Evolutionary conservation across 2,113 vertebrate species (phyloP), one percentile per base, ranked within the genome.

Genomic region (Seriola dumerili): DNA sequence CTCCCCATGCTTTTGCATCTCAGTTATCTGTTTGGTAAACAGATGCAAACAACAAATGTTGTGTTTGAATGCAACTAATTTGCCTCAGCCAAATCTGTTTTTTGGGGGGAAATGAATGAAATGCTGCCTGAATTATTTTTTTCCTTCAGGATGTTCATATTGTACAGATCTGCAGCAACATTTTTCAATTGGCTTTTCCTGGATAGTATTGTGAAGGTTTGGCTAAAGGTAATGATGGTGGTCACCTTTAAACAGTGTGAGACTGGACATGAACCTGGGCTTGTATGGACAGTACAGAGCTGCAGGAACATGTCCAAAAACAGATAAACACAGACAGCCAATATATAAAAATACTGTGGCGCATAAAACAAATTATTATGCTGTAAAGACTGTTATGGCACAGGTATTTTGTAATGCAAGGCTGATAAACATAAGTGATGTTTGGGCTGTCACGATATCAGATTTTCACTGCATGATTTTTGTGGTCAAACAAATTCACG

Each of bases 31-130:
- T 52, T 64, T 66, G 46, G 61, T 38, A 42, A 83, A 66, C 57
- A 67, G 52, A 76, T 50, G 50, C 50, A 84, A 77, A 87, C 42
- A 57, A 23, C 21, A 10, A 40, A 13, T 8, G 13, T 25, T 76
- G 64, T 64, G 1, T 70, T 77, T 25, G 25, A n/a, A 54, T 61
- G 16, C 13, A 62, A 46, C 16, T 6, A 21, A 40, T 59, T 44
- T 78, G n/a, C 40, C 38, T 52, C 16, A 74, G 52, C 14, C 52
- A 73, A 10, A 57, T 58, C 16, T 44, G 10, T 64, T 40, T 64
- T 40, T 44, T 62, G 21, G 3, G 38, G 38, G 58, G 19, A 0
- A 42, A 42, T 11, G 10, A 58, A 59, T 38, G 21, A 9, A 21
- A 5, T 14, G 61, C 3, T 44, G 36, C 32, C n/a, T 29, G 65